Evolutionary conservation across 2,113 vertebrate species (phyloP).

Genomic region (Brachirus orientalis): DNA sequence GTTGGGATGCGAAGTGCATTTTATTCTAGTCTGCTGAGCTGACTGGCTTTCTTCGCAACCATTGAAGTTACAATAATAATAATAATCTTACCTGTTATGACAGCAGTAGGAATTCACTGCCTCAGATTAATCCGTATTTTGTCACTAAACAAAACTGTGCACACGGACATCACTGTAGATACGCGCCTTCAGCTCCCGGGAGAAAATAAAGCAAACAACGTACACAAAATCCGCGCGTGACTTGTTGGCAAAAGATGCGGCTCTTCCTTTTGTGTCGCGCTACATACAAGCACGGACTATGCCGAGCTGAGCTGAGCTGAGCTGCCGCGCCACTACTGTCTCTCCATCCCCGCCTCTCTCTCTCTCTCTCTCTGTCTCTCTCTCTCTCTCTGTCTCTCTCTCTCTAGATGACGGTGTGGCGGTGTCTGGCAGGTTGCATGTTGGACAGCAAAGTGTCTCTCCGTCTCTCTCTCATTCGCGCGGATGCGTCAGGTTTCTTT

Average conservation of each 20-base stretch:
- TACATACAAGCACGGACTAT: constrained; percentile 33
- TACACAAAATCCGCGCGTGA: constrained; percentile 12
- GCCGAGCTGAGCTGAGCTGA: background rate
- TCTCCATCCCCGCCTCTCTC: constrained; percentile 44
- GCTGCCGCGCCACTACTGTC: constrained; percentile 40
- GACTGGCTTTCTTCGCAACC: background rate
- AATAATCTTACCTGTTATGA: constrained; percentile 52
- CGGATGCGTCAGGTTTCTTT: constrained; percentile 64
- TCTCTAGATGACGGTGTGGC: constrained; percentile 38
- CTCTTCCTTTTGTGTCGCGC: constrained; percentile 19
- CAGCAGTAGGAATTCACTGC: constrained; percentile 25
- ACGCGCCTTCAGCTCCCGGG: constrained; percentile 35
- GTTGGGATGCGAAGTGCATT: constrained; percentile 18
- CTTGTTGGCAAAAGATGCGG: constrained; percentile 24
- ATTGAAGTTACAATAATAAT: background rate
- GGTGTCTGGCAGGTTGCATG: constrained; percentile 65
- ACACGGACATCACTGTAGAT: constrained; percentile 59
- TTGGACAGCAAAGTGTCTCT: constrained; percentile 56
- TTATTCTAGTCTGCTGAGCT: background rate
- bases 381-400: constrained; percentile 7
- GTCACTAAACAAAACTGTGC: constrained; percentile 38
- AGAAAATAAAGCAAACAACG: constrained; percentile 3
- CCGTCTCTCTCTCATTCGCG: constrained; percentile 65
- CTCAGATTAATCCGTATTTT: constrained; percentile 66
- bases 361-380: background rate